Percentiles rank a stretch among this genome's conserved stretches.
phyloP scores from a whole-genome alignment of 2,113 vertebrate genomes.

The Boulengeromyrus knoepffleri region DNA sequence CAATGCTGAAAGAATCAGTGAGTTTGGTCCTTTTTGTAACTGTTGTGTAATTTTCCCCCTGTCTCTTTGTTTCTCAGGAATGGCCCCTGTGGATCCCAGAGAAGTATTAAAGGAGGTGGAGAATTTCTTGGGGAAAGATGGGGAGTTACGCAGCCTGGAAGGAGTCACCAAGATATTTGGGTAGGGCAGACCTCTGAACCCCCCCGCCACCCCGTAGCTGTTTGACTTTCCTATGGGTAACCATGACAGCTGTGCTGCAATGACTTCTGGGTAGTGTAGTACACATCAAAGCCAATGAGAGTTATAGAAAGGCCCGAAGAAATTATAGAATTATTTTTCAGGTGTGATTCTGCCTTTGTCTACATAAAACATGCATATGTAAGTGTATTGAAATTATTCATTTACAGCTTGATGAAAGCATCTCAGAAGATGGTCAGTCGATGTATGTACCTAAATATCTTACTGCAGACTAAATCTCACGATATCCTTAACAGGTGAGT shows the following conservation, averaged over 20 bases:
- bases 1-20: background rate
- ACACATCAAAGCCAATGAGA: background rate
- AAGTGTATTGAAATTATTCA: background rate
- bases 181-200: conserved; percentile 47
- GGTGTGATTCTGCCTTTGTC: background rate
- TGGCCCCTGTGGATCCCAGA: conserved; percentile 89
- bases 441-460: conserved; percentile 90
- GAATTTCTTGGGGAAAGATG: conserved; percentile 79
- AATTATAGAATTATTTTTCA: background rate
- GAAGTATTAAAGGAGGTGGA: conserved; percentile 88
- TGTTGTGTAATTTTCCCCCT: background rate
- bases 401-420: conserved; percentile 83
- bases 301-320: background rate
- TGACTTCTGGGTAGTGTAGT: background rate
- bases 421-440: conserved; percentile 90
- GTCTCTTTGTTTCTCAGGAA: conserved; percentile 50
- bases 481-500: conserved; percentile 78
- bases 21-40: background rate
- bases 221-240: background rate
- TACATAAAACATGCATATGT: background rate
- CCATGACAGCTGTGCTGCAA: background rate
- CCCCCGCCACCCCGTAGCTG: background rate
- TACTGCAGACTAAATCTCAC: conserved; percentile 81
- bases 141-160: conserved; percentile 81
- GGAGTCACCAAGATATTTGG: conserved; percentile 86